Evolutionary conservation across 2,888 invertebrate species (phyloP), one percentile per base, ranked within the genome.

Genomic region (Agrochola litura): DNA sequence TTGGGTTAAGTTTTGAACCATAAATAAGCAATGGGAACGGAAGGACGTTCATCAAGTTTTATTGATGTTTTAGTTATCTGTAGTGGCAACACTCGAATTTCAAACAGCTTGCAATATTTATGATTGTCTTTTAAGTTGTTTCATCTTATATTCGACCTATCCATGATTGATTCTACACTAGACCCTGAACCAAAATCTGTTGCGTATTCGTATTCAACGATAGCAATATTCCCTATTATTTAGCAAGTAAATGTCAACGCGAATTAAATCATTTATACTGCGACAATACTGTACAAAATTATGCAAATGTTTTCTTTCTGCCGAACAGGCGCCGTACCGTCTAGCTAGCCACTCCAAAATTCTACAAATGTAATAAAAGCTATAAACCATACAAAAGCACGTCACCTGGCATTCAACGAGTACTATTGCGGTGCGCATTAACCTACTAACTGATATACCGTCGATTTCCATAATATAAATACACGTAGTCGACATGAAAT

Each of bases 401-500:
- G 66, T 84, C 88, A 91, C 90, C 92, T 92, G 91, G 87, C 90
- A 90, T 85, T 86, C 83, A 79, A 88, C 85, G 76, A 89, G 82
- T 78, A 79, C 67, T 79, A 85, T 81, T 81, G 79, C 77, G 46
- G 70, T 72, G 81, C 86, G 70, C 88, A 89, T 90, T 91, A 90
- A 91, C 92, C 92, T 74, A 92, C 83, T 90, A 87, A 87, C 88
- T 84, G 87, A 86, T 88, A 84, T 87, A 87, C n/a, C n/a, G n/a
- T n/a, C n/a, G n/a, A n/a, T n/a, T n/a, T n/a, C n/a, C n/a, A n/a
- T n/a, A n/a, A n/a, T n/a, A n/a, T n/a, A n/a, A n/a, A n/a, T n/a
- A n/a, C n/a, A n/a, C n/a, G n/a, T n/a, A n/a, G n/a, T n/a, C n/a
- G n/a, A n/a, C n/a, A n/a, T n/a, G n/a, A n/a, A n/a, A n/a, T n/a